Conservation (phyloP, 2,797 vertebrate species). For the Thamnophis elegans region DNA sequence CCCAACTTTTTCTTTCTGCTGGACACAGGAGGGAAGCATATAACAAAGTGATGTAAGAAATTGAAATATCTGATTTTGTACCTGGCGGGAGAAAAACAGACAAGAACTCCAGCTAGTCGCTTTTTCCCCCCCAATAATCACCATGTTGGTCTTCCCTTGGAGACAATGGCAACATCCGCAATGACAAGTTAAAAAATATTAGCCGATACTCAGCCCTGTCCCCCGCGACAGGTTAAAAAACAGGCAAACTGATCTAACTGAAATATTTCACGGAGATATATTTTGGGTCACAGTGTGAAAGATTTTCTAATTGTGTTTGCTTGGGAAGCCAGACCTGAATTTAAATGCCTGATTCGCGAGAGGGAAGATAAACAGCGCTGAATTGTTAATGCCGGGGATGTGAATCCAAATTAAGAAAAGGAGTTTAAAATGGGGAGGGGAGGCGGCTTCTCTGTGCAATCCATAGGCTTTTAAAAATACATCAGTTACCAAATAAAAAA, state of each 20-base stretch:
- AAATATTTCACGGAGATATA: not conserved
- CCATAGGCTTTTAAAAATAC: conserved; percentile 18
- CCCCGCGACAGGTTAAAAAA: not conserved
- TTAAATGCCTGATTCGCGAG: not conserved
- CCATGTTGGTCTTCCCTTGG: no score
- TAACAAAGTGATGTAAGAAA: not conserved
- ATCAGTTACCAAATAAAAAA: conserved; percentile 30
- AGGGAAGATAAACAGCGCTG: not conserved
- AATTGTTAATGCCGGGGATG: conserved; percentile 23
- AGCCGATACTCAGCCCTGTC: not conserved
- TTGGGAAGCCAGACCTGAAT: conserved; percentile 15
- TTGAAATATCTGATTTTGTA: not conserved
- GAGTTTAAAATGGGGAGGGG: not conserved
- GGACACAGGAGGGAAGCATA: not conserved
- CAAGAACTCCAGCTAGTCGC: not conserved
- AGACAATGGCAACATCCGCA: not conserved
- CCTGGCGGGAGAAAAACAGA: not conserved
- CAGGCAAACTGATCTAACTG: not conserved
- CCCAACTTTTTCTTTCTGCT: not conserved
- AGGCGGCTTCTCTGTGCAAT: not conserved
- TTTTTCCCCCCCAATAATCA: not conserved
- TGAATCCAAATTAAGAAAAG: conserved; percentile 16
- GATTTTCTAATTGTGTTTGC: conserved; percentile 10
- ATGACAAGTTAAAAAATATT: not conserved
- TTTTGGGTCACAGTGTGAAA: not conserved